Evolutionary conservation across 2,113 vertebrate genomes (phyloP).

Genomic region (Alaudala cheleensis): DNA sequence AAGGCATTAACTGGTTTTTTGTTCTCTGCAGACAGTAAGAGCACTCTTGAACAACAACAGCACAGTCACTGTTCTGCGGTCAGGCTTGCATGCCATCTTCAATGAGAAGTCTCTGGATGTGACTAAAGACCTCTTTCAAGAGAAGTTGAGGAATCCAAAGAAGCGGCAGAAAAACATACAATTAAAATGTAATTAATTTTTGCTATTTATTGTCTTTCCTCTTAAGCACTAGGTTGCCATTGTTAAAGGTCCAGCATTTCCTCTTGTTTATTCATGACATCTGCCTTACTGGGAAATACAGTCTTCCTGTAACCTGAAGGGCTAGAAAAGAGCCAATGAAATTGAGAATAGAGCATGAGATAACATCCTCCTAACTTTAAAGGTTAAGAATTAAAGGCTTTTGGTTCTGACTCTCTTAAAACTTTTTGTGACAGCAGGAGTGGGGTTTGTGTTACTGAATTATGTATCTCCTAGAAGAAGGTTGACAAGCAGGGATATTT

Average conservation of each 20-base stretch:
- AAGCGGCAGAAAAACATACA: constrained; percentile 30
- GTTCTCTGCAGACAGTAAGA: constrained; percentile 57
- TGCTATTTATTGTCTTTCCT: background rate
- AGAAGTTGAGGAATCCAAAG: background rate
- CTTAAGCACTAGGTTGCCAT: background rate
- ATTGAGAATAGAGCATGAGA: background rate
- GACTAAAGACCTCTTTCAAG: constrained; percentile 15
- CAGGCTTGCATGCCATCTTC: constrained; percentile 51
- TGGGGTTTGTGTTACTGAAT: background rate
- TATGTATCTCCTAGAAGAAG: background rate
- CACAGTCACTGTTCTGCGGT: constrained; percentile 45
- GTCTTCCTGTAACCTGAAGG: background rate
- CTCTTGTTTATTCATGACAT: background rate
- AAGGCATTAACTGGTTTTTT: background rate
- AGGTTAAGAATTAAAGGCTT: constrained; percentile 11
- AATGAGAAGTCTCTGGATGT: constrained; percentile 21
- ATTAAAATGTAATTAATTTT: constrained; percentile 68
- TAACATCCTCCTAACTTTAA: background rate
- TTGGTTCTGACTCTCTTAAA: background rate
- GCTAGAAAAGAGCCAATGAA: constrained; percentile 12
- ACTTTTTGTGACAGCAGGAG: background rate
- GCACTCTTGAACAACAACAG: constrained; percentile 55
- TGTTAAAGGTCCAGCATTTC: background rate
- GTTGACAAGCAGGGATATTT: background rate
- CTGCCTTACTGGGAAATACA: background rate